Evolutionary conservation across 2,113 vertebrate genomes (phyloP).

Genomic region (Mionectes macconnelli): DNA sequence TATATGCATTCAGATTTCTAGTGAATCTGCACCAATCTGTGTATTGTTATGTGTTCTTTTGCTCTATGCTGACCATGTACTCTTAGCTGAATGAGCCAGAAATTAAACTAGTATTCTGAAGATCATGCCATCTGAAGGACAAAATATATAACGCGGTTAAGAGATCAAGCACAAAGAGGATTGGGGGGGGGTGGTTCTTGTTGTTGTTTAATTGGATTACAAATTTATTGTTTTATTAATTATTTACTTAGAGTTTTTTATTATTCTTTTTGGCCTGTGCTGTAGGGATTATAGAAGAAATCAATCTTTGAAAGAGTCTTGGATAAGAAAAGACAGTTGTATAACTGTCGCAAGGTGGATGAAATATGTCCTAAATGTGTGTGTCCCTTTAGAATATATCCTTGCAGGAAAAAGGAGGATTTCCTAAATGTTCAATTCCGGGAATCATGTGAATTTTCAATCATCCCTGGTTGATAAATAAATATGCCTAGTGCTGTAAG

Average conservation of each 20-base stretch:
- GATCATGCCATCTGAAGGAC: conserved; percentile 37
- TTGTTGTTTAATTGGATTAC: conserved; percentile 11
- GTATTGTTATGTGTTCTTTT: background rate
- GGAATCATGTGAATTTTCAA: background rate
- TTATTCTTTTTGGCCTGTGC: conserved; percentile 14
- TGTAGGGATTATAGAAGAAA: background rate
- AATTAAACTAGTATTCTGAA: background rate
- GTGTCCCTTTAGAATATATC: background rate
- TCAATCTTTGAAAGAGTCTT: background rate
- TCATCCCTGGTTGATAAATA: background rate
- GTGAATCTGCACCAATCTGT: background rate
- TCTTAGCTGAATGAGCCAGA: background rate
- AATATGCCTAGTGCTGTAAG: background rate
- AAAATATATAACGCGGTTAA: background rate
- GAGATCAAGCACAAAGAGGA: background rate
- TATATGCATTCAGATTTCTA: background rate
- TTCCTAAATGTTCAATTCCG: background rate
- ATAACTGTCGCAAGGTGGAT: background rate
- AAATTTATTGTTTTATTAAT: conserved; percentile 39
- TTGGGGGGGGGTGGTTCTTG: background rate
- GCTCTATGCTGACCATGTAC: background rate
- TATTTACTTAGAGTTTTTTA: background rate
- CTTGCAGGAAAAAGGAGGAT: background rate
- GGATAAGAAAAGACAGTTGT: background rate
- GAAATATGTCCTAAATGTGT: background rate